Base-by-base conservation (phyloP, 2,888 invertebrate species). In the Catocala sponsa region DNA sequence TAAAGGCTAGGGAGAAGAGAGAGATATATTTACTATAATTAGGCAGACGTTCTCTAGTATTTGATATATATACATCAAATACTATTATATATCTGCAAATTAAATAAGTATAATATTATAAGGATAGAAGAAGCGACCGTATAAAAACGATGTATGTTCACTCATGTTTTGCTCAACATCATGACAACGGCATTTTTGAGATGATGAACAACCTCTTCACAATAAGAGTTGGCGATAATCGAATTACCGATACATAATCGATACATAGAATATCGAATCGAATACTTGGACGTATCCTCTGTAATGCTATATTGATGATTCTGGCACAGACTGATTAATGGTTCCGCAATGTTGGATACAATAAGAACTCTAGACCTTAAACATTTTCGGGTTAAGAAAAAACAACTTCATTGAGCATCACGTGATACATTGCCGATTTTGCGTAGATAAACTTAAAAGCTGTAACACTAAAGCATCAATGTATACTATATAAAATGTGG, bases 261-360 rank as follows among this genome's bases (percentile, higher is more conserved):
- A 90, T 92, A 91, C 84, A 85, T 84, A 86, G 84, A 85, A 86
- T 89, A 91, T 91, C 86, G 88, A 91, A 90, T 92, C 91, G 87
- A 90, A 92, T 91, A 89, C 90, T 91, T 88, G 91, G 92, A 90
- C 92, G 89, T 89, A 89, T 90, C 87, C 80, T 84, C 85, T 85
- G 88, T 91, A 92, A 92, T 92, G 90, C 83, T 93, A 91, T 94
- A 94, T 94, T 94, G 94, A 93, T 94, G 94, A 90, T 92, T 90
- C 90, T 83, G 79, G 90, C 85, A 88, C 89, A 94, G 94, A 93
- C 94, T 94, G 94, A 94, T 94, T 94, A 94, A 94, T 94, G 94
- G 88, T 89, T 80, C 82, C 81, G 79, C 87, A 85, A 86, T 88
- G 82, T 86, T 86, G 84, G 85, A 86, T 87, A 94, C 94, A 94